Evolutionary conservation across 2,113 vertebrate genomes (phyloP).

Genomic region (Ochotona curzoniae): DNA sequence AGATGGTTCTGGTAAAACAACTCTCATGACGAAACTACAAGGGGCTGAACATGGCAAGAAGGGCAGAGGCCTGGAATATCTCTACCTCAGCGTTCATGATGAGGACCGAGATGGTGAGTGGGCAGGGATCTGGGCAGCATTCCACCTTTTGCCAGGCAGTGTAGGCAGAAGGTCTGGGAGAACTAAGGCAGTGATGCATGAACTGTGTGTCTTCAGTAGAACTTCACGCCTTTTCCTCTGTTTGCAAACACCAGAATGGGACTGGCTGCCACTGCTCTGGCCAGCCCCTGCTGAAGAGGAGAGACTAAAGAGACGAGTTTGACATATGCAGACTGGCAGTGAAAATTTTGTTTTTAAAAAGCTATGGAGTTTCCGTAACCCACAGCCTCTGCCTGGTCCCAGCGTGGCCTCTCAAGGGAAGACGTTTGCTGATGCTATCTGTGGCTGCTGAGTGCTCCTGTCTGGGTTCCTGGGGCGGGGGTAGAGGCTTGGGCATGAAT

Average conservation of each 20-base stretch:
- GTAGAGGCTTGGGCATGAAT: background rate
- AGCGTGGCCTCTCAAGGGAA: constrained; percentile 11
- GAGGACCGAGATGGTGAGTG: constrained; percentile 96
- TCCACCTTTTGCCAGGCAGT: background rate
- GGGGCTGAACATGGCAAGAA: constrained; percentile 97
- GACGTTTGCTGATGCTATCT: constrained; percentile 31
- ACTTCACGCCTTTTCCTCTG: background rate
- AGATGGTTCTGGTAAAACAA: constrained; percentile 98
- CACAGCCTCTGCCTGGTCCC: background rate
- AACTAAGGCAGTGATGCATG: background rate
- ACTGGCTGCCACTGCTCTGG: background rate
- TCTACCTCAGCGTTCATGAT: constrained; percentile 96
- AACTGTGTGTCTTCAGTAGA: background rate
- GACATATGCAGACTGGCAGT: background rate
- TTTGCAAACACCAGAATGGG: constrained; percentile 4
- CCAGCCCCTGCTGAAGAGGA: background rate
- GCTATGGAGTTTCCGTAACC: background rate
- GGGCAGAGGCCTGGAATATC: constrained; percentile 97
- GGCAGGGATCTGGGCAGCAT: background rate
- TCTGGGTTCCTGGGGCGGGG: background rate
- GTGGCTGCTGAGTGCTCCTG: background rate
- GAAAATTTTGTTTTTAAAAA: background rate
- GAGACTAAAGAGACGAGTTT: background rate
- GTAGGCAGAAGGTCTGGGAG: background rate
- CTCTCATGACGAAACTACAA: constrained; percentile 97